A percentile compares a stretch with the other conserved stretches of the same genome.
Evolutionary conservation across 2,888 invertebrate species (phyloP).

Genomic region (Priocnemis perturbator): DNA sequence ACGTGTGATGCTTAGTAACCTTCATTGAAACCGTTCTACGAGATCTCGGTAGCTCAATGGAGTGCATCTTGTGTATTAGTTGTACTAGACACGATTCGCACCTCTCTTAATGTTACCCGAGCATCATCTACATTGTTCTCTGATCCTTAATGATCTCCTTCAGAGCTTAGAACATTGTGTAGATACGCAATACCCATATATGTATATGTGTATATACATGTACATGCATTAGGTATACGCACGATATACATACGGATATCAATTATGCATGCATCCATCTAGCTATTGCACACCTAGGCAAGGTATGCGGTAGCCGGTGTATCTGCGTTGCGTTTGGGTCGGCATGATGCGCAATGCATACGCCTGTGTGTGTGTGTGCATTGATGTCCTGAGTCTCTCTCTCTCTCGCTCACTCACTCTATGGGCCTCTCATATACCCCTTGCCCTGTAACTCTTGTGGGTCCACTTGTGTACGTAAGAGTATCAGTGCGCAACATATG

Average conservation of each 20-base stretch:
- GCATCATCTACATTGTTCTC: slow-evolving; percentile 10
- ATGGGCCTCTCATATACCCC: background rate
- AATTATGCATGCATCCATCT: slow-evolving; percentile 55
- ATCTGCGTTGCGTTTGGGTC: too few relatives aligned
- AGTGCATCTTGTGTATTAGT: slow-evolving; percentile 33
- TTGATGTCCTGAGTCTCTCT: background rate
- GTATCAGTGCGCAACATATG: background rate
- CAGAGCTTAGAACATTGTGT: background rate
- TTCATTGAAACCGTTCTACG: too few relatives aligned
- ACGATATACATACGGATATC: slow-evolving; percentile 31
- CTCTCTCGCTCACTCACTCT: background rate
- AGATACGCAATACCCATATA: too few relatives aligned
- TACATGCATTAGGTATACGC: background rate
- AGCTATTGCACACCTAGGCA: slow-evolving; percentile 9
- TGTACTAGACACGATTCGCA: slow-evolving; percentile 38
- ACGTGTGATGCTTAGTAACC: too few relatives aligned
- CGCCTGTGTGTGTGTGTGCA: slow-evolving; percentile 10
- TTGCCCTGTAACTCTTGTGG: too few relatives aligned
- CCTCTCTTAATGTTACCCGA: slow-evolving; percentile 13
- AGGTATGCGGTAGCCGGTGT: background rate
- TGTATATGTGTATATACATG: too few relatives aligned
- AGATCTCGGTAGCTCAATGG: slow-evolving; percentile 15
- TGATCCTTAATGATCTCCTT: background rate
- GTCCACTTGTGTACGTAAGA: too few relatives aligned
- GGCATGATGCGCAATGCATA: too few relatives aligned